phyloP scores from a whole-genome alignment of 1,140 invertebrate genomes.

The Microplitis mediator region DNA sequence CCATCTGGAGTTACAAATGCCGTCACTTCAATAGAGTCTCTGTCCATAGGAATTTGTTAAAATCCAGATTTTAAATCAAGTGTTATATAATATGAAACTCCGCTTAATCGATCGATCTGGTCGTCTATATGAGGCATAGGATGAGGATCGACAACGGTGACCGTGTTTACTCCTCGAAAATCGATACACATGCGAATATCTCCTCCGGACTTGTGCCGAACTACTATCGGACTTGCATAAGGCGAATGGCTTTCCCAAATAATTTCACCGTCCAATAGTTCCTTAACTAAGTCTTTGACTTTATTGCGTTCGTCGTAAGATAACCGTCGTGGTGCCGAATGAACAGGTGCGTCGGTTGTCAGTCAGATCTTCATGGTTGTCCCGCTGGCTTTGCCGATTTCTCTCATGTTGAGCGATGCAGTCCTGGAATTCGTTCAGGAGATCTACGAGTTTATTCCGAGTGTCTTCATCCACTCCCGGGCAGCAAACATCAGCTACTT shows the following conservation, averaged over 20 bases:
- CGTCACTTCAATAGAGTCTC: constrained; percentile 20
- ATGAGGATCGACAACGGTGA: not conserved
- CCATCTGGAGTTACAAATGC: constrained; percentile 39
- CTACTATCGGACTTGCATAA: too few species aligned
- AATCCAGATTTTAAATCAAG: constrained; percentile 34
- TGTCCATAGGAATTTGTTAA: constrained; percentile 18
- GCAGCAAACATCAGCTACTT: not conserved
- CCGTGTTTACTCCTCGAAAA: not conserved
- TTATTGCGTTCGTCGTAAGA: too few species aligned
- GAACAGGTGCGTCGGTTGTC: constrained; percentile 42
- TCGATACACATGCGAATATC: not conserved
- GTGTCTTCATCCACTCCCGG: not conserved
- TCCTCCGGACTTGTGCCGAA: too few species aligned
- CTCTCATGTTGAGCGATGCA: constrained; percentile 30
- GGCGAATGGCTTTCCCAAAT: too few species aligned
- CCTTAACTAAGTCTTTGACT: too few species aligned
- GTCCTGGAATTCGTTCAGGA: constrained; percentile 25
- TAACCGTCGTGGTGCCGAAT: not conserved
- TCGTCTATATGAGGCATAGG: not conserved
- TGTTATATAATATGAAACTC: constrained; percentile 31
- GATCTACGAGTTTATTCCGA: not conserved
- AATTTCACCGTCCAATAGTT: too few species aligned
- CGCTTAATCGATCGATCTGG: constrained; percentile 31
- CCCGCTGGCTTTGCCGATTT: constrained; percentile 31
- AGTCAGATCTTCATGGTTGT: constrained; percentile 36